Percentiles rank a stretch among this genome's conserved stretches.
These are phyloP conservation scores for Ariolimax columbianus DNA, from an alignment of 2,888 invertebrate genomes.

Conservation along the genomic window DNA sequence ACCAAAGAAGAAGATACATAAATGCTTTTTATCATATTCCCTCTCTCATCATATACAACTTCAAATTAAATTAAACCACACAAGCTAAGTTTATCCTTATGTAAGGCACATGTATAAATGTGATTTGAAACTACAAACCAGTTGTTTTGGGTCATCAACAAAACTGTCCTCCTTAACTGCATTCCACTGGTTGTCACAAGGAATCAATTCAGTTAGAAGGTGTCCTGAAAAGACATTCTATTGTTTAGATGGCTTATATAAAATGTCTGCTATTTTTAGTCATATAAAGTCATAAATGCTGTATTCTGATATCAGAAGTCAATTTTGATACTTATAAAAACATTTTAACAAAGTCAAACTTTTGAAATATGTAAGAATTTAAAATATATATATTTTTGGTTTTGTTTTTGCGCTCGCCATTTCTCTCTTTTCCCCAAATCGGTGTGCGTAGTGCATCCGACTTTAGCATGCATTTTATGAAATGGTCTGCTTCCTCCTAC, in stretches of 20 bases:
- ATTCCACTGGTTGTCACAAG: conserved; percentile 80
- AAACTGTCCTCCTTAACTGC: conserved; percentile 80
- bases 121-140: conserved; percentile 75
- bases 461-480: too few species aligned
- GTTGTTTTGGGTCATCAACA: conserved; percentile 80
- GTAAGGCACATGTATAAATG: neutral
- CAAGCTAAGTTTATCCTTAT: too few species aligned
- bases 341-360: neutral
- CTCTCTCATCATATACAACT: too few species aligned
- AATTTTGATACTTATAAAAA: neutral
- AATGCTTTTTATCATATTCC: too few species aligned
- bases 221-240: conserved; percentile 58
- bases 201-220: conserved; percentile 78
- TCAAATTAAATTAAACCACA: too few species aligned
- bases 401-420: too few species aligned
- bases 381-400: neutral
- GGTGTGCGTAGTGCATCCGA: too few species aligned
- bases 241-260: neutral
- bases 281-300: neutral
- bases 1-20: too few species aligned
- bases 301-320: neutral
- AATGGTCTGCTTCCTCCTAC: too few species aligned
- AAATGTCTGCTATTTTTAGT: neutral
- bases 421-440: too few species aligned
- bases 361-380: neutral